Base-by-base conservation (phyloP, 53 echinoderm and acorn worm genomes). In the Mesocentrotus franciscanus region DNA sequence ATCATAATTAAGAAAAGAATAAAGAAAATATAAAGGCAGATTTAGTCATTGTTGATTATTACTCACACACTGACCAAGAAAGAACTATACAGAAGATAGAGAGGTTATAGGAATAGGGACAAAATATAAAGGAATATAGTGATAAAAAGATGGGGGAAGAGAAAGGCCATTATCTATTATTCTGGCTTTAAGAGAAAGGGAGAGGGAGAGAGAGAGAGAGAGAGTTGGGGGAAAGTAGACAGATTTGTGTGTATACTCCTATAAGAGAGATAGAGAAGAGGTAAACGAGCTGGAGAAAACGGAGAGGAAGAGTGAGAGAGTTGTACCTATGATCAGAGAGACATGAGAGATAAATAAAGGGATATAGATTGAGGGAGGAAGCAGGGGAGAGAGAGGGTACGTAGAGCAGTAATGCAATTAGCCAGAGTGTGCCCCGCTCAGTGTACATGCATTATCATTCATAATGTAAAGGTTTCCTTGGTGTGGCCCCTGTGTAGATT, bases 371-470 rank as follows among this genome's bases (percentile, higher is more conserved):
- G 55, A 93, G 76, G 20, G 12, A 74, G 76, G 24, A 33, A 24
- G 68, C 10, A 10, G 20, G 68, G 14, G 62, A 39, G 68, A 24
- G 93, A 76, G 57, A 49, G 72, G 10, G 75, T 26, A 36, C 29
- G 75, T 22, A 72, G 58, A 34, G 20, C 68, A 66, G 92, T 93
- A 93, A 93, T 93, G 93, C 93, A 93, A 93, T 93, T 93, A 93
- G 76, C 93, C 93, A 55, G 76, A 93, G 93, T 75, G 76, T 74
- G 76, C 74, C 92, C 76, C 78, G 74, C 76, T 93, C 74, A 55
- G 93, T 74, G 93, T 74, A 75, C 72, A 75, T 93, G 93, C 93
- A 93, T 93, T 93, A 93, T 74, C 72, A 75, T 93, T 58, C 74
- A 74, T 93, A 75, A 72, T 93, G 74, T 75, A 92, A 61, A 61